Evolutionary conservation across 1,140 invertebrate genomes (phyloP).

Genomic region (Metopolophium dirhodum): DNA sequence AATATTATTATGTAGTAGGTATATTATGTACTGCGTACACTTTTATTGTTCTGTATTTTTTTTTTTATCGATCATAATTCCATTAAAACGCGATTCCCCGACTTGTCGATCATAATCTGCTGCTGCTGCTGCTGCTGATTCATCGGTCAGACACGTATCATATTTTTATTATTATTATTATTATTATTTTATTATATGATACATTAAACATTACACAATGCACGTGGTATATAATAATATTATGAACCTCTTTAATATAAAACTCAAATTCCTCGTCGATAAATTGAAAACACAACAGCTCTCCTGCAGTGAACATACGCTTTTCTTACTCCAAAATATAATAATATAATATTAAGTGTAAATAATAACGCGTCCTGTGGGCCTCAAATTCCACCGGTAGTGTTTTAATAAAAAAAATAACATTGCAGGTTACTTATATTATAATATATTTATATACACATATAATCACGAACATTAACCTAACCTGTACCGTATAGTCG

Average conservation of each 20-base stretch:
- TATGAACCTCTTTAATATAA: not conserved
- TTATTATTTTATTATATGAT: not conserved
- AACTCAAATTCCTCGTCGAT: not conserved
- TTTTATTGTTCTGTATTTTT: not conserved
- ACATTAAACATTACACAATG: not conserved
- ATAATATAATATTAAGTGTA: not conserved
- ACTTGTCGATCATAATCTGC: not conserved
- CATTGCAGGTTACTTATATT: too few species aligned
- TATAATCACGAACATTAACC: not conserved
- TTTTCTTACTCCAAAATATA: not conserved
- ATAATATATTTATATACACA: too few species aligned
- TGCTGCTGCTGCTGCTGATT: not conserved
- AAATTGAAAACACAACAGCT: not conserved
- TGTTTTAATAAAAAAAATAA: not conserved
- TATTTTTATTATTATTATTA: not conserved
- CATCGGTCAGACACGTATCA: not conserved
- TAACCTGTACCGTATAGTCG: not conserved
- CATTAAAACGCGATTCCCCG: not conserved
- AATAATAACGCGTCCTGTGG: not conserved
- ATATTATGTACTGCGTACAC: not conserved
- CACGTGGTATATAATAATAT: too few species aligned
- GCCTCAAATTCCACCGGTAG: not conserved
- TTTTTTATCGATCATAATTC: slow-evolving; percentile 13
- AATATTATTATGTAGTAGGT: not conserved
- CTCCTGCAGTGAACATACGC: not conserved